Evolutionary conservation across 2,888 invertebrate species (phyloP).

Genomic region (Spodoptera littoralis): DNA sequence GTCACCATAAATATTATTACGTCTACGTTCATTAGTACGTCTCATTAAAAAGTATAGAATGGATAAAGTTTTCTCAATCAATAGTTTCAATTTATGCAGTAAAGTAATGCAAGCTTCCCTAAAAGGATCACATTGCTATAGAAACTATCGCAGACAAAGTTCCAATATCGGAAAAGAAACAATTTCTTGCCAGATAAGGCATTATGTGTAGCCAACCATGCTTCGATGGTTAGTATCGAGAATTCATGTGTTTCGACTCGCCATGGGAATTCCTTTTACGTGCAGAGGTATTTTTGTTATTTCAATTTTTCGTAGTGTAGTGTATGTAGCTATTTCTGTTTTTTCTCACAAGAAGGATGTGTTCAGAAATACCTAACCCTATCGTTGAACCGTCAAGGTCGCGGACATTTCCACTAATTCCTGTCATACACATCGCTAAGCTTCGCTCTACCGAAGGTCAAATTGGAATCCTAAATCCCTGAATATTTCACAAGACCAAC

Average conservation of each 20-base stretch:
- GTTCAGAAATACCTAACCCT: constrained; percentile 3
- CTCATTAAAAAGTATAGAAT: no score
- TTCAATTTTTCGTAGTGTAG: constrained; percentile 5
- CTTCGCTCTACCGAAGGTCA: constrained; percentile 23
- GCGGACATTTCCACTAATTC: constrained; percentile 5
- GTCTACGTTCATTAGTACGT: no score
- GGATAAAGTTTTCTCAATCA: neutral
- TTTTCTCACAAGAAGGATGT: constrained; percentile 15
- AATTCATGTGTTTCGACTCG: constrained; percentile 32
- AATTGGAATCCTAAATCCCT: constrained; percentile 31
- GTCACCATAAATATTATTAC: no score
- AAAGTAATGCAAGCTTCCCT: no score
- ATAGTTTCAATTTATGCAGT: no score
- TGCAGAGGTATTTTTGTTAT: constrained; percentile 28
- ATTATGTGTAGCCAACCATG: constrained; percentile 42
- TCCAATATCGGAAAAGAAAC: constrained; percentile 21
- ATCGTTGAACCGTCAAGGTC: constrained; percentile 5
- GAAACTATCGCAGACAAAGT: constrained; percentile 18
- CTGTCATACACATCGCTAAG: constrained; percentile 20
- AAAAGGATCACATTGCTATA: no score
- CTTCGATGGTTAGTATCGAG: constrained; percentile 31
- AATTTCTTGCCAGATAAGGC: constrained; percentile 39
- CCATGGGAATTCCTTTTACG: constrained; percentile 27
- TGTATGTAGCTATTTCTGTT: constrained; percentile 5
- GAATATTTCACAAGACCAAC: constrained; percentile 31